Evolutionary conservation across 2,113 vertebrate genomes (phyloP).

Genomic region (Thunnus maccoyii): DNA sequence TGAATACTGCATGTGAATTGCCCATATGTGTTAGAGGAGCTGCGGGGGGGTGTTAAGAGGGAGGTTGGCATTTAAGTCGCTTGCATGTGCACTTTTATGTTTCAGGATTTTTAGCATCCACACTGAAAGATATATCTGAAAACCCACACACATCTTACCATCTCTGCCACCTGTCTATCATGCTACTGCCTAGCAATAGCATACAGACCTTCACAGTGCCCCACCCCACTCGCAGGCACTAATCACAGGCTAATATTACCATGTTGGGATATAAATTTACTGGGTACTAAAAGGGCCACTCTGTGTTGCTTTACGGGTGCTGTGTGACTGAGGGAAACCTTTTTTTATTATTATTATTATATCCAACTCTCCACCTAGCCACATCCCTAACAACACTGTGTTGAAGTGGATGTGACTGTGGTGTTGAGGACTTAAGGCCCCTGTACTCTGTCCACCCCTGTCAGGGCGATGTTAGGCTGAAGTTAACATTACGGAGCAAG

Average conservation of each 20-base stretch:
- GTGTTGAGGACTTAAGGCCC: slow-evolving; percentile 50
- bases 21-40: neutral
- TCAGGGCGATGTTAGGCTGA: slow-evolving; percentile 46
- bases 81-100: slow-evolving; percentile 41
- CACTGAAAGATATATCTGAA: slow-evolving; percentile 27
- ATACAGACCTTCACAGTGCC: slow-evolving; percentile 40
- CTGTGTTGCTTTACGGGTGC: slow-evolving; percentile 70
- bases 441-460: slow-evolving; percentile 39
- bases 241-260: slow-evolving; percentile 77
- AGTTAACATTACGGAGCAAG: slow-evolving; percentile 60
- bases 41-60: neutral
- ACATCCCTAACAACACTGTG: slow-evolving; percentile 65
- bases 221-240: slow-evolving; percentile 59
- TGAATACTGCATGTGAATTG: slow-evolving; percentile 23
- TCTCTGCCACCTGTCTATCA: slow-evolving; percentile 47
- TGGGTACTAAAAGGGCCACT: slow-evolving; percentile 66
- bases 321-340: slow-evolving; percentile 49
- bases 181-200: slow-evolving; percentile 12
- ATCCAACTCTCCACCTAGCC: slow-evolving; percentile 48
- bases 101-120: slow-evolving; percentile 33
- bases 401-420: slow-evolving; percentile 49
- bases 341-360: slow-evolving; percentile 28
- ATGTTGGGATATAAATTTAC: slow-evolving; percentile 66
- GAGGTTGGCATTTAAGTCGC: slow-evolving; percentile 24
- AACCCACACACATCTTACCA: slow-evolving; percentile 16